These are phyloP conservation scores for Timema podura DNA, from an alignment of 2,888 invertebrate genomes.

Conservation along the genomic window DNA sequence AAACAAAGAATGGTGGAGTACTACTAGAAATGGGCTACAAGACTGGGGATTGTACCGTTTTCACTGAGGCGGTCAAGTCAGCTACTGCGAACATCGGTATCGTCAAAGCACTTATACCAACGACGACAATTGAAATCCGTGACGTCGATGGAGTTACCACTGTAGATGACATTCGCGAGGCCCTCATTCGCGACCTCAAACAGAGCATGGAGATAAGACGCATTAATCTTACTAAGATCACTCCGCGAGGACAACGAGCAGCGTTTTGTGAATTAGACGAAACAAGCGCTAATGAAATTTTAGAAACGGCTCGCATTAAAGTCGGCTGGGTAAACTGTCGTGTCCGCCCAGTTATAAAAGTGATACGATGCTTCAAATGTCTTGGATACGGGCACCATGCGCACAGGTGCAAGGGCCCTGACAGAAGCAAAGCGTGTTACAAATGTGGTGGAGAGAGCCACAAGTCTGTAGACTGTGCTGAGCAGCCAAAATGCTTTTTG, in stretches of 20 bases:
- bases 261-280: neutral
- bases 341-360: neutral
- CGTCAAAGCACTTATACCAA: neutral
- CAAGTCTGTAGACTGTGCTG: neutral
- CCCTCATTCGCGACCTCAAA: neutral
- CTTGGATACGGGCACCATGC: neutral
- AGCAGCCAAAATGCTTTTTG: slow-evolving; percentile 1
- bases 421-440: neutral
- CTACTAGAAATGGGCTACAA: neutral
- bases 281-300: neutral
- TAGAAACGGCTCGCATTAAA: neutral
- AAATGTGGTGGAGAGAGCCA: slow-evolving; percentile 9
- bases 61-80: neutral
- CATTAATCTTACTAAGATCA: neutral
- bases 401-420: neutral
- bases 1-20: neutral
- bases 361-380: neutral
- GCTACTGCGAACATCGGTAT: neutral
- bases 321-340: slow-evolving; percentile 5
- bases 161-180: slow-evolving; percentile 1
- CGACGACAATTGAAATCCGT: neutral
- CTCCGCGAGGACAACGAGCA: neutral
- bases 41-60: neutral
- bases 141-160: slow-evolving; percentile 39
- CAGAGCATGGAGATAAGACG: neutral